Conservation (phyloP, 2,113 vertebrate genomes). For the Zosterops borbonicus region DNA sequence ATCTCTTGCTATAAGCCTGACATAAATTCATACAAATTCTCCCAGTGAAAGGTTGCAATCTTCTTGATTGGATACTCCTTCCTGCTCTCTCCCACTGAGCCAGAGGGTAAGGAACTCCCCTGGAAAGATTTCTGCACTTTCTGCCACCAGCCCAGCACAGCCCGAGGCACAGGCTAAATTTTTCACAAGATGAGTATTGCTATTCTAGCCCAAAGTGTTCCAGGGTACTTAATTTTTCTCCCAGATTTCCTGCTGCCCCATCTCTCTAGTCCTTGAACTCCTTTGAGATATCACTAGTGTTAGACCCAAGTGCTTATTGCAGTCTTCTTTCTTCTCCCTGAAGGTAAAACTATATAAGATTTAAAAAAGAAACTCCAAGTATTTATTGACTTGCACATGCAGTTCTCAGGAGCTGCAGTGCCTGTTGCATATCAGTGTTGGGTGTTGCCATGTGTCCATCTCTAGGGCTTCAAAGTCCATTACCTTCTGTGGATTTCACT, state of each 20-base stretch:
- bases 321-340: not conserved
- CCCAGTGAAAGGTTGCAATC: not conserved
- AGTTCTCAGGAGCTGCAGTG: not conserved
- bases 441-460: not conserved
- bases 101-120: not conserved
- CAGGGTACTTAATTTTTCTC: not conserved
- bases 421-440: not conserved
- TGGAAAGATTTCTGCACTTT: not conserved
- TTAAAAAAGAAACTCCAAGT: not conserved
- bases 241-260: not conserved
- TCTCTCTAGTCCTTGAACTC: slow-evolving; percentile 16
- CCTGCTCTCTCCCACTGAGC: not conserved
- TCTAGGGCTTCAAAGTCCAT: not conserved
- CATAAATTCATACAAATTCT: not conserved
- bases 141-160: not conserved
- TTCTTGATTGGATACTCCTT: not conserved
- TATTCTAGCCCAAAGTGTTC: not conserved
- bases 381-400: not conserved
- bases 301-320: not conserved
- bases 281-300: not conserved
- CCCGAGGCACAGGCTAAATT: not conserved
- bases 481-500: not conserved
- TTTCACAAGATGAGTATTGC: not conserved
- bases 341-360: not conserved
- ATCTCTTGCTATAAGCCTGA: not conserved